Conservation (phyloP, 1,140 invertebrate genomes). For the Nephila pilipes region DNA sequence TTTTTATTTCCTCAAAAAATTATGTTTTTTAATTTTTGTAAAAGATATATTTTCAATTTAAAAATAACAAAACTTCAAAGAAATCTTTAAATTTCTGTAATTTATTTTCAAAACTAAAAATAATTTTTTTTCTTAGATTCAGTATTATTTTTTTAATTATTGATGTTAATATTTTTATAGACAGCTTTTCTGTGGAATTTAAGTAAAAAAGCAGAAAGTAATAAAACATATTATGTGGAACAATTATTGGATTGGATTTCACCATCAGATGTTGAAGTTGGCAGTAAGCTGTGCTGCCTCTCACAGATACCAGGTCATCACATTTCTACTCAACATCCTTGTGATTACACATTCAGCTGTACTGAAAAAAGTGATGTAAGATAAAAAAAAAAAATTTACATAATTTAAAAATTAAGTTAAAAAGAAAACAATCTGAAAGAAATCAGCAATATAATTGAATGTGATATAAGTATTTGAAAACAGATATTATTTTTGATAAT, state of each 20-base stretch:
- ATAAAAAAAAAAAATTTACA: background rate
- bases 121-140: no score
- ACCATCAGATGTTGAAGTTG: constrained; percentile 44
- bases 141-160: background rate
- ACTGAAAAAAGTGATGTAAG: constrained; percentile 14
- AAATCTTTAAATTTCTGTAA: no score
- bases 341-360: constrained; percentile 60
- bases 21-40: no score
- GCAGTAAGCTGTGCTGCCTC: constrained; percentile 44
- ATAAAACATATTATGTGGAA: constrained; percentile 56
- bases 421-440: no score
- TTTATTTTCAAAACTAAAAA: no score
- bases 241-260: constrained; percentile 51
- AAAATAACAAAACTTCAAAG: no score
- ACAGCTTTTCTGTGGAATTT: constrained; percentile 55
- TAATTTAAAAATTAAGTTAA: no score
- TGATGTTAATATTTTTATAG: constrained; percentile 1
- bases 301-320: constrained; percentile 65
- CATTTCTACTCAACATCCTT: constrained; percentile 59
- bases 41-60: no score
- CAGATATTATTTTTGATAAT: no score
- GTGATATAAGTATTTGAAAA: no score
- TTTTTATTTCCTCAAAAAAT: no score
- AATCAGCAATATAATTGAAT: no score
- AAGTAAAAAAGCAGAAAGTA: constrained; percentile 42